Base-by-base conservation (phyloP, 1,140 invertebrate genomes). In the Zaprionus capensis region DNA sequence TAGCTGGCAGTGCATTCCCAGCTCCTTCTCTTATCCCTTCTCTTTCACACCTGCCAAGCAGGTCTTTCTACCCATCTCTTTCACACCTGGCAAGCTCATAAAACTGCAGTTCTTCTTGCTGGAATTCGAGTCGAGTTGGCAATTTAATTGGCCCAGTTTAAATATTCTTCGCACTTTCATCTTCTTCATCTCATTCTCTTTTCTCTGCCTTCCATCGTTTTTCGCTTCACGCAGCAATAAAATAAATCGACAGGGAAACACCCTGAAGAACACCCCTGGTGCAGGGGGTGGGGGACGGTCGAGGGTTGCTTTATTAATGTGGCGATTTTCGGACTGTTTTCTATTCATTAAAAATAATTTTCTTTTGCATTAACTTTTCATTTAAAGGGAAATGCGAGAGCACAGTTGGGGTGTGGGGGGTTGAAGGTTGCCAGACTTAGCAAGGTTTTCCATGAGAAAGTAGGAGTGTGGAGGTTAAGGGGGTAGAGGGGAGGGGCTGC, bases 331-430 rank as follows among this genome's bases (percentile, higher is more conserved):
- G 62, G 58, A 69, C 80, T 87, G 83, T 83, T 87, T 88, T 87
- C 83, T 87, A 84, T 88, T 87, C 84, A 87, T 87, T 87, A 87
- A 83, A 87, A 87, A 88, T 88, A 87, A 86, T 88, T 87, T 87
- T 88, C 81, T 88, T 84, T 84, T 71, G 84, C 84, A 87, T 87
- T 87, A 88, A 88, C 81, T 87, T 88, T 88, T 87, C 64, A 87
- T 88, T 88, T 78, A 61, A 72, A 73, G 78, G 80, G 64, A 73
- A 78, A 76, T 80, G 71, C 71, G 24, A 3, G 17, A 26, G 72
- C 49, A 26, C 14, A n/a, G 20, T 1, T 22, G n/a, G 24, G 28
- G 38, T 49, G 15, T 20, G 41, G 17, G 28, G 9, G 31, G 9
- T 34, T 34, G 31, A 24, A 55, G 24, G 41, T 46, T 20, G 20